These are phyloP conservation scores for Phacellophora camtschatica DNA, from an alignment of 30 jellyfish, hydroid and myxozoan species.

Conservation along the genomic window DNA sequence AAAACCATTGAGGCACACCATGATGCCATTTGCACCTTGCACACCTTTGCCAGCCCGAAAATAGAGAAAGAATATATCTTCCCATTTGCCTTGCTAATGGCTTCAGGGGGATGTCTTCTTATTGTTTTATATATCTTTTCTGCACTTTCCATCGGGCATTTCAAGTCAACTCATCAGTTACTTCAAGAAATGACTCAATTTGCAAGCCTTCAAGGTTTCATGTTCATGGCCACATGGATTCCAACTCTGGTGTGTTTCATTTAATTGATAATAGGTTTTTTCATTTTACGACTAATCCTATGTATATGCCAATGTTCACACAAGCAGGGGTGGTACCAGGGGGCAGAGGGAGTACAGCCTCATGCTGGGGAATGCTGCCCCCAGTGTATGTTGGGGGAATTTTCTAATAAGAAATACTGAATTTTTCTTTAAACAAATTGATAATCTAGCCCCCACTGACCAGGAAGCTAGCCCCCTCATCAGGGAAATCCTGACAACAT, in stretches of 20 bases:
- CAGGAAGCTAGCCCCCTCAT: too few species aligned
- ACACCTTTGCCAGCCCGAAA: conserved; percentile 52
- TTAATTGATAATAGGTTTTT: too few species aligned
- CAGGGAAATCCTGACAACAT: neutral
- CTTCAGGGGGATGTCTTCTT: conserved; percentile 56
- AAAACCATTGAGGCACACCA: neutral
- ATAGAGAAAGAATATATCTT: conserved; percentile 52
- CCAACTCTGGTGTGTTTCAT: conserved; percentile 38
- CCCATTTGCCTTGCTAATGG: conserved; percentile 46
- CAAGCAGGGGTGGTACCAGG: too few species aligned
- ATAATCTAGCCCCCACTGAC: too few species aligned
- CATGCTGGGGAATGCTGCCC: too few species aligned
- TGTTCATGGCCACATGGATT: conserved; percentile 56
- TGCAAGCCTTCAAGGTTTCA: conserved; percentile 48
- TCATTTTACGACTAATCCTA: too few species aligned
- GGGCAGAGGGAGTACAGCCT: too few species aligned
- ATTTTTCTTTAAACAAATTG: too few species aligned
- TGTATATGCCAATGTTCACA: too few species aligned
- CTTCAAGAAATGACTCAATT: conserved; percentile 46
- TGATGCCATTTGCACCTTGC: conserved; percentile 16
- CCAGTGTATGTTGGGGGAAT: too few species aligned
- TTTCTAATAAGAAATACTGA: too few species aligned
- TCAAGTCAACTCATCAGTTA: conserved; percentile 32
- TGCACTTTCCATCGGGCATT: conserved; percentile 17
- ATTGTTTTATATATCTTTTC: conserved; percentile 20